Conservation (phyloP, 1,140 invertebrate genomes). For the Pachypsylla venusta region DNA sequence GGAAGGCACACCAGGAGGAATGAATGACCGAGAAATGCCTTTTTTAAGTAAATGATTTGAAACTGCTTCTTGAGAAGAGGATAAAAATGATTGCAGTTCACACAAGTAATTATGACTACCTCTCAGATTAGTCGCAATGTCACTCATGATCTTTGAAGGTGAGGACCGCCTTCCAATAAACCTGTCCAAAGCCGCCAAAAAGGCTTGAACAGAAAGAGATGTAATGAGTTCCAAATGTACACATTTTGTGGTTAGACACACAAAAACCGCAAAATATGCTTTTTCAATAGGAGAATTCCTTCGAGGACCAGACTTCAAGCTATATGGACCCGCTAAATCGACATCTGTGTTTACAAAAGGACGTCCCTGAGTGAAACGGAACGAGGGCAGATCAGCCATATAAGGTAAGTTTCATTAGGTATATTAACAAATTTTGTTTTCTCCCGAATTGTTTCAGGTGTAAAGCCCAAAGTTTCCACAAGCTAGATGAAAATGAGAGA, state of each 20-base stretch:
- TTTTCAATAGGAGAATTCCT: slow-evolving; percentile 25
- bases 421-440: too few species aligned
- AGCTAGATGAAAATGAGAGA: too few species aligned
- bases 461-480: slow-evolving; percentile 18
- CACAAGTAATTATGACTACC: too few species aligned
- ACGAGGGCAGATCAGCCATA: too few species aligned
- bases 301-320: slow-evolving; percentile 23
- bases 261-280: slow-evolving; percentile 31
- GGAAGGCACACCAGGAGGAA: slow-evolving; percentile 26
- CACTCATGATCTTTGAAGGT: slow-evolving; percentile 25
- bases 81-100: too few species aligned
- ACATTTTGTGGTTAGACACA: slow-evolving; percentile 31
- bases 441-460: too few species aligned
- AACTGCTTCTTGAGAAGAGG: too few species aligned
- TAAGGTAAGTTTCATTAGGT: too few species aligned
- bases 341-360: slow-evolving; percentile 28
- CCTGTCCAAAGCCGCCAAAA: slow-evolving; percentile 28
- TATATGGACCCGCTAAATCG: slow-evolving; percentile 31
- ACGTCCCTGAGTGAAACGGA: too few species aligned
- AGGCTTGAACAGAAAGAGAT: slow-evolving; percentile 28
- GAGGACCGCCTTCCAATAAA: slow-evolving; percentile 30
- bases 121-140: slow-evolving; percentile 30
- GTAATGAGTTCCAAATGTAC: slow-evolving; percentile 32
- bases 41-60: too few species aligned
- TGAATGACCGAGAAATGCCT: too few species aligned